A percentile compares a stretch with the other conserved stretches of the same genome.
Conservation (phyloP, 53 echinoderm and acorn worm genomes). For the Pentamera pediparva region DNA sequence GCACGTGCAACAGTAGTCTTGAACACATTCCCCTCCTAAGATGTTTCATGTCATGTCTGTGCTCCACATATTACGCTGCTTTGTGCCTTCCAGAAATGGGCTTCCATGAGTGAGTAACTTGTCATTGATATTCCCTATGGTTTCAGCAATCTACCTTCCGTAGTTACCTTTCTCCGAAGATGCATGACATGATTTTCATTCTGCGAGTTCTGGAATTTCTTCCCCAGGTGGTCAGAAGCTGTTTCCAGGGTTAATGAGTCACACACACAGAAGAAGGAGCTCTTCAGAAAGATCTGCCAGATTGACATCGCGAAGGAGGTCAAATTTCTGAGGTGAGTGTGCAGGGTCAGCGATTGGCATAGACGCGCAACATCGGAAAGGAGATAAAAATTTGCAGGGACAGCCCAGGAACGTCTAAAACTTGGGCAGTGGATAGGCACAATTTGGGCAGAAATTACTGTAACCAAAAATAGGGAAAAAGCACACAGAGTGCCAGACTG, state of each 20-base stretch:
- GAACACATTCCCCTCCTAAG: too few species aligned
- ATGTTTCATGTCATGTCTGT: too few species aligned
- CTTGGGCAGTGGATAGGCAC: not conserved
- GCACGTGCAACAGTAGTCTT: too few species aligned
- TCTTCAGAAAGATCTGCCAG: constrained; percentile 1
- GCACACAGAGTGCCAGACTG: not conserved
- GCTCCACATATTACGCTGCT: too few species aligned
- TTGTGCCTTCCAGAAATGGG: too few species aligned
- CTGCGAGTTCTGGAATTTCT: too few species aligned
- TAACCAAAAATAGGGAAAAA: not conserved
- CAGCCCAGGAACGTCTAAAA: not conserved
- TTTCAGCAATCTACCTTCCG: not conserved
- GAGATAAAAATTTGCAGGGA: not conserved
- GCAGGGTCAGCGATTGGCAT: too few species aligned
- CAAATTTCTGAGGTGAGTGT: constrained; percentile 17
- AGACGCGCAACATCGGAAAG: not conserved
- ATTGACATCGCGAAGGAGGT: constrained; percentile 12
- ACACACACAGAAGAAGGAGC: not conserved
- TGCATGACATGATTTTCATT: too few species aligned
- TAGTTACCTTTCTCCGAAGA: not conserved
- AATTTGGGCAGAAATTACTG: not conserved
- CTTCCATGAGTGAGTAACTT: too few species aligned
- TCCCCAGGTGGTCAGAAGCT: constrained; percentile 3
- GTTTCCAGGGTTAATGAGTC: not conserved
- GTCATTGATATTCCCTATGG: not conserved